Evolutionary conservation across 2,113 vertebrate species (phyloP).

Genomic region (Trematomus loennbergii): DNA sequence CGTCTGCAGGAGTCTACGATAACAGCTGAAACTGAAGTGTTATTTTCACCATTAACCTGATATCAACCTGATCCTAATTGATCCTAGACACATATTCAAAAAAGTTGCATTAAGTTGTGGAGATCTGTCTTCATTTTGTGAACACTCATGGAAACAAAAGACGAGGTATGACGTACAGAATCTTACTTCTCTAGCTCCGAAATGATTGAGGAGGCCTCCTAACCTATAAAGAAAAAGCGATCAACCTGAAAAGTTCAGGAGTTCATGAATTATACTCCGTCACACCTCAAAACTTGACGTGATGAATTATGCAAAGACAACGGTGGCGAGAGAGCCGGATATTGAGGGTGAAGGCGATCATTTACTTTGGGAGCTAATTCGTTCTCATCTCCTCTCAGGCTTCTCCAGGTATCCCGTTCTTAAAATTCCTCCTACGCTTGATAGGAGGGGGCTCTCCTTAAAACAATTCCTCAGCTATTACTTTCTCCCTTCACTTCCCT

Average conservation of each 20-base stretch:
- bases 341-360: conserved; percentile 77
- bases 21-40: conserved; percentile 25
- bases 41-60: conserved; percentile 7
- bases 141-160: conserved; percentile 3
- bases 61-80: neutral
- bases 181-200: neutral
- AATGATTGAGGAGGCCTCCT: conserved; percentile 38
- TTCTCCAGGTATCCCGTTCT: conserved; percentile 57
- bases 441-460: conserved; percentile 64
- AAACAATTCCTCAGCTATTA: conserved; percentile 70
- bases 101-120: neutral
- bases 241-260: conserved; percentile 63
- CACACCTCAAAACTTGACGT: conserved; percentile 66
- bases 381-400: conserved; percentile 65
- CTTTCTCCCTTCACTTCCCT: conserved; percentile 54
- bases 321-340: conserved; percentile 68
- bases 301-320: conserved; percentile 79
- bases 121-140: neutral
- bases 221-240: conserved; percentile 31
- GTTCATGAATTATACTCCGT: conserved; percentile 69
- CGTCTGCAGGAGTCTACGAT: conserved; percentile 16
- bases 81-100: neutral
- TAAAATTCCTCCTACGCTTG: conserved; percentile 50
- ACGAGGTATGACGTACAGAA: neutral
- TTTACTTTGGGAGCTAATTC: conserved; percentile 74